A percentile compares a stretch with the other conserved stretches of the same genome.
phyloP scores from a whole-genome alignment of 2,888 invertebrate genomes.

The Folsomia manolachei region DNA sequence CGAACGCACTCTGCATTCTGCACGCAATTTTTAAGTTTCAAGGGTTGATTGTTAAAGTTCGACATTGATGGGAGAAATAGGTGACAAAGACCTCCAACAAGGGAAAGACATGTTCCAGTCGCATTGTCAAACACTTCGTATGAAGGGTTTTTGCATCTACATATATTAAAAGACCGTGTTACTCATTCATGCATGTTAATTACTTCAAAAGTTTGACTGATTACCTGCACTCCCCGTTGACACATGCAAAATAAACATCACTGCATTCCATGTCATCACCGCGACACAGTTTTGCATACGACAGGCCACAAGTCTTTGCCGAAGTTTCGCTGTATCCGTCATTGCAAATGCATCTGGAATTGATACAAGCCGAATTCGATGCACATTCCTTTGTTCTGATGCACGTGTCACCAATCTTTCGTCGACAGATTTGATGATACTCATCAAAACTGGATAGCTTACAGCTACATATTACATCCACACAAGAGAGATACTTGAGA shows the following conservation, averaged over 20 bases:
- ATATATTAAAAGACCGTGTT: no score
- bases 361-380: slow-evolving; percentile 38
- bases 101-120: slow-evolving; percentile 30
- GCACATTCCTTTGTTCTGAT: slow-evolving; percentile 36
- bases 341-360: slow-evolving; percentile 37
- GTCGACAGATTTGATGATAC: slow-evolving; percentile 36
- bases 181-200: no score
- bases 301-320: slow-evolving; percentile 40
- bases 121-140: slow-evolving; percentile 40
- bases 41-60: slow-evolving; percentile 29
- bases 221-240: slow-evolving; percentile 38
- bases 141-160: slow-evolving; percentile 42
- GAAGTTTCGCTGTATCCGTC: slow-evolving; percentile 39
- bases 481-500: slow-evolving; percentile 32
- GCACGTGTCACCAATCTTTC: slow-evolving; percentile 34
- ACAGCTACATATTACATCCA: slow-evolving; percentile 36
- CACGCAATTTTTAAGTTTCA: slow-evolving; percentile 40
- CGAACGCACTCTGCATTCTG: slow-evolving; percentile 40
- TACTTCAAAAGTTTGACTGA: no score
- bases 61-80: slow-evolving; percentile 25
- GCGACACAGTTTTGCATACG: slow-evolving; percentile 38
- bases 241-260: slow-evolving; percentile 41
- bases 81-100: slow-evolving; percentile 40
- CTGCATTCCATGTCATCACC: slow-evolving; percentile 29
- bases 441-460: slow-evolving; percentile 32